Conservation (phyloP, 1,140 invertebrate species). For the Eriosoma lanigerum region DNA sequence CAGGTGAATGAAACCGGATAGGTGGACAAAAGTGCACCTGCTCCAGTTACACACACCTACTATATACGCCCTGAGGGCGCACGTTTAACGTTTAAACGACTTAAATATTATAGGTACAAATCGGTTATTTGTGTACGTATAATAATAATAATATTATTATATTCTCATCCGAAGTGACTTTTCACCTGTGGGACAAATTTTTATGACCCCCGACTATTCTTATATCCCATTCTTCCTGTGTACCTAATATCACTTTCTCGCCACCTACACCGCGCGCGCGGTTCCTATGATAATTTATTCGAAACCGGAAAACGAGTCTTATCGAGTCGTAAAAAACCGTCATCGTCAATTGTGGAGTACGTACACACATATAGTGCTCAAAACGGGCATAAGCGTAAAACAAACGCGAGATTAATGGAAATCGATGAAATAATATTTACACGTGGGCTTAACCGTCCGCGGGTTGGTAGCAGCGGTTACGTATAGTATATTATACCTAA, state of each 20-base stretch:
- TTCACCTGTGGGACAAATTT: constrained; percentile 48
- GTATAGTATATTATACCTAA: not conserved
- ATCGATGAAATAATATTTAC: constrained; percentile 31
- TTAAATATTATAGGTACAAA: constrained; percentile 39
- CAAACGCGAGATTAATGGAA: not conserved
- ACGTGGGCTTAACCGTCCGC: not conserved
- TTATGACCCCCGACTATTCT: not conserved
- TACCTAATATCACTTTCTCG: not conserved
- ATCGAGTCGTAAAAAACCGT: constrained; percentile 43
- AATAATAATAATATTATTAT: not conserved
- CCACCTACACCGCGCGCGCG: not conserved
- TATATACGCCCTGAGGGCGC: constrained; percentile 27
- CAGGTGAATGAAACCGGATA: constrained; percentile 51
- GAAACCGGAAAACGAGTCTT: constrained; percentile 46
- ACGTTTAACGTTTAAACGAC: constrained; percentile 38
- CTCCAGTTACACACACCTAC: constrained; percentile 46
- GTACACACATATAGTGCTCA: not conserved
- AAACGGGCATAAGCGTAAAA: not conserved
- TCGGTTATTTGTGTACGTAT: not conserved
- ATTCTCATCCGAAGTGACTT: constrained; percentile 8
- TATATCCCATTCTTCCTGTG: not conserved
- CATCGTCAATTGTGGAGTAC: not conserved
- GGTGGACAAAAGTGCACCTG: constrained; percentile 51
- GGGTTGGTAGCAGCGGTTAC: too few relatives aligned
- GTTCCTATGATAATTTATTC: not conserved